Base-by-base conservation (phyloP, 1,140 invertebrate genomes). In the Acromyrmex echinatior region DNA sequence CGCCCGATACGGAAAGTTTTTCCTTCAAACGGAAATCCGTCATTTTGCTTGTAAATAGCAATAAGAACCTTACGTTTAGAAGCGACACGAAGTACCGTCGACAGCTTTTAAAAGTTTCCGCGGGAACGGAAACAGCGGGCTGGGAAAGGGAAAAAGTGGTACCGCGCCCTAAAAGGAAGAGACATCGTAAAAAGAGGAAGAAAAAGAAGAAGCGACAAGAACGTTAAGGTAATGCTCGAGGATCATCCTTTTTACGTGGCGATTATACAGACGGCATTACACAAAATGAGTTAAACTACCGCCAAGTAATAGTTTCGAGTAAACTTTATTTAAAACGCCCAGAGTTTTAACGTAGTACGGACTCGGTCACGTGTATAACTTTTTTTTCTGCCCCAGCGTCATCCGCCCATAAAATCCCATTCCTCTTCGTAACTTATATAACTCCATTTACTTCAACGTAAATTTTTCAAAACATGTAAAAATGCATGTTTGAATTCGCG, bases 231-330 rank as follows among this genome's bases (percentile, higher is more conserved):
- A 71, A 70, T 56, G 31, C 28, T 56, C 25, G 25, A 35, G 78
- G 65, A 81, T 71, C 49, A 81, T 81, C 65, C 49, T 25, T 51
- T 51, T 70, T 70, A 70, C n/a, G 65, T 14, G 31, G 18, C 49
- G 78, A 70, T 81, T 81, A 81, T 35, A 71, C 58, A 21, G 35
- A 78, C 31, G 28, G 65, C 53, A 49, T 70, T 56, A 56, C 49
- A n/a, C n/a, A 39, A 71, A 81, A 81, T 56, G 49, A 81, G 65
- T 71, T 81, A 81, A 81, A 10, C 35, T 68, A 68, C 65, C n/a
- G n/a, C 39, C 77, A 18, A 49, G 60, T 65, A 21, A 45, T 65
- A 81, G 78, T 25, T 81, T 28, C 31, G 65, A 70, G 53, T 71
- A 81, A 81, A 81, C 12, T 80, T 80, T 56, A 51, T 70, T 56